Conservation (phyloP, 2,797 vertebrate species). For the Silurus aristotelis region DNA sequence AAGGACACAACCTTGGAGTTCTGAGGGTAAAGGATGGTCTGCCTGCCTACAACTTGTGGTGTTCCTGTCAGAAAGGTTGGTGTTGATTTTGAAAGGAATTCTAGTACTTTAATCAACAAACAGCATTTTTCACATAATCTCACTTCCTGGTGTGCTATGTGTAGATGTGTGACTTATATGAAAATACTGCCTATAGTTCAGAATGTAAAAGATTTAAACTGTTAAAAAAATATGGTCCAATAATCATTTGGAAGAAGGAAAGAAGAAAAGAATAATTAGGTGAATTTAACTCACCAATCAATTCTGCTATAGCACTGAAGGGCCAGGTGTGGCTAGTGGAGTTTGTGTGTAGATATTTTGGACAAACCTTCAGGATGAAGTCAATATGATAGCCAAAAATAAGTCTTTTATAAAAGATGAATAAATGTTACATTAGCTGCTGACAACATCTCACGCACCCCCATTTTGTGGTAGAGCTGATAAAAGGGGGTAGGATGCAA, state of each 20-base stretch:
- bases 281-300: background rate
- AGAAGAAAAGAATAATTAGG: background rate
- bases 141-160: background rate
- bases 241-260: background rate
- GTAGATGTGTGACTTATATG: background rate
- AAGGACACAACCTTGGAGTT: too few relatives aligned
- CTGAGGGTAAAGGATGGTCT: background rate
- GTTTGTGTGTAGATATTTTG: background rate
- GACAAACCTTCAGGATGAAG: background rate
- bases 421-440: background rate
- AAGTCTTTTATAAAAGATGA: background rate
- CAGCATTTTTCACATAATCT: background rate
- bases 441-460: background rate
- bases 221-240: background rate
- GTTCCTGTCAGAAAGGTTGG: background rate
- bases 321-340: conserved; percentile 14
- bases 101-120: background rate
- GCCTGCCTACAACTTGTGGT: background rate
- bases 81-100: background rate
- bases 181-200: background rate
- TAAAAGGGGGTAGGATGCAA: background rate
- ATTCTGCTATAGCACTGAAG: conserved; percentile 11
- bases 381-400: background rate
- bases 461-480: background rate
- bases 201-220: background rate